Evolutionary conservation across 1,140 invertebrate species (phyloP).

Genomic region (Zelostemma sp.): DNA sequence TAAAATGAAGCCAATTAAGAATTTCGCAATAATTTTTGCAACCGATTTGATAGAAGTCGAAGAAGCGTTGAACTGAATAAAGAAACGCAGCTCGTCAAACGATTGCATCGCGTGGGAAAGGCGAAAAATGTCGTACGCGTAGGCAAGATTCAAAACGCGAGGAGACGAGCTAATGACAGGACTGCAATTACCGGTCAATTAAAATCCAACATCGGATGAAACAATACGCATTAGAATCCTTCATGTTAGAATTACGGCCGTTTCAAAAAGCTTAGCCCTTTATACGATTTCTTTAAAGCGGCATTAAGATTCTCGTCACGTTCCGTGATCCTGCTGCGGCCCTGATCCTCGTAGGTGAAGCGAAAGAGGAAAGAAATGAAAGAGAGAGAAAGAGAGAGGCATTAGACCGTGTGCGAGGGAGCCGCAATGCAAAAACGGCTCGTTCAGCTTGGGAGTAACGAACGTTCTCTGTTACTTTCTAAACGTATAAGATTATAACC

Average conservation of each 20-base stretch:
- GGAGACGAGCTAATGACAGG: too few species aligned
- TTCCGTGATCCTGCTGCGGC: slow-evolving; percentile 27
- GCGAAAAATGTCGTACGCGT: too few species aligned
- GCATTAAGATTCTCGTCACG: slow-evolving; percentile 38
- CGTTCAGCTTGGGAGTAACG: slow-evolving; percentile 31
- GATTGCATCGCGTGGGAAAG: too few species aligned
- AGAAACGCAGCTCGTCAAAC: too few species aligned
- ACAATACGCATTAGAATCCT: not conserved
- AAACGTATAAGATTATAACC: slow-evolving; percentile 61
- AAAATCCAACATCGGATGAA: too few species aligned
- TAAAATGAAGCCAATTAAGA: too few species aligned
- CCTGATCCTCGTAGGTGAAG: slow-evolving; percentile 16
- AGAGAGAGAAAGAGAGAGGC: slow-evolving; percentile 8
- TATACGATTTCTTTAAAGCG: slow-evolving; percentile 22
- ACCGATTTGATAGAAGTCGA: too few species aligned
- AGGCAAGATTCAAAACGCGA: too few species aligned
- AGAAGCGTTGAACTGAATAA: too few species aligned
- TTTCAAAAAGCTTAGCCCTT: slow-evolving; percentile 12
- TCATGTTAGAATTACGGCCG: not conserved
- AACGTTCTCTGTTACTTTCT: slow-evolving; percentile 58
- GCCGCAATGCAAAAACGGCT: slow-evolving; percentile 28
- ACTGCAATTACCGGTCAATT: too few species aligned
- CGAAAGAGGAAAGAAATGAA: slow-evolving; percentile 24
- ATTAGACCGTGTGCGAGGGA: too few species aligned
- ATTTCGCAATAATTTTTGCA: too few species aligned